Base-by-base conservation (phyloP, 1,140 invertebrate genomes). In the Aethina tumida region DNA sequence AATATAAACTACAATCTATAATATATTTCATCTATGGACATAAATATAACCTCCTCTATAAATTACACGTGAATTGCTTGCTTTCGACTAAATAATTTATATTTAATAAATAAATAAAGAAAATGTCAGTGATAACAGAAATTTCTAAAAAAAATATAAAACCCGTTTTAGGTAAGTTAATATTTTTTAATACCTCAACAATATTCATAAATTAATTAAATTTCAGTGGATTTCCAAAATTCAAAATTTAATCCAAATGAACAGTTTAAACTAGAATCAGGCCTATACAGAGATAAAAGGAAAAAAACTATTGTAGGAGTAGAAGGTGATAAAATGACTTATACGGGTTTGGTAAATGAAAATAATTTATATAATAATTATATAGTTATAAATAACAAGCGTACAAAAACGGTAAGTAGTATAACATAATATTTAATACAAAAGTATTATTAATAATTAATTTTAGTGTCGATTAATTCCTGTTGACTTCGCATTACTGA, bases 181-280 rank as follows among this genome's bases (percentile, higher is more conserved):
- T 34, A 19, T 7, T 17, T 9, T 38, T 7, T 10, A n/a, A 37
- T 37, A 27, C 10, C n/a, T n/a, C n/a, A n/a, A n/a, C n/a, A n/a
- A 10, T 22, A 19, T 13, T 22, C 10, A 15, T 35, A 10, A n/a
- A 6, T 6, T 9, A 35, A 16, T 24, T 35, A 0, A 15, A 20
- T 43, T 46, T 21, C 19, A 53, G 50, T 55, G 28, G 39, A 53
- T 13, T 53, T 58, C 21, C 44, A 55, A 49, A 58, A 56, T 48
- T 42, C 45, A 3, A 44, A 46, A 33, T 26, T 53, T 27, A 13
- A 44, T 27, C 28, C 38, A 30, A 42, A 30, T 2, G 29, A 46
- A 30, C 43, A 50, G 40, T 17, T 22, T 1, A 43, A 37, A 12
- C 30, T 58, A 10, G 20, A 48, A 25, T 43, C 42, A 2, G 30